Base-by-base conservation (phyloP, 1,140 invertebrate species). In the Drosophila rufa region DNA sequence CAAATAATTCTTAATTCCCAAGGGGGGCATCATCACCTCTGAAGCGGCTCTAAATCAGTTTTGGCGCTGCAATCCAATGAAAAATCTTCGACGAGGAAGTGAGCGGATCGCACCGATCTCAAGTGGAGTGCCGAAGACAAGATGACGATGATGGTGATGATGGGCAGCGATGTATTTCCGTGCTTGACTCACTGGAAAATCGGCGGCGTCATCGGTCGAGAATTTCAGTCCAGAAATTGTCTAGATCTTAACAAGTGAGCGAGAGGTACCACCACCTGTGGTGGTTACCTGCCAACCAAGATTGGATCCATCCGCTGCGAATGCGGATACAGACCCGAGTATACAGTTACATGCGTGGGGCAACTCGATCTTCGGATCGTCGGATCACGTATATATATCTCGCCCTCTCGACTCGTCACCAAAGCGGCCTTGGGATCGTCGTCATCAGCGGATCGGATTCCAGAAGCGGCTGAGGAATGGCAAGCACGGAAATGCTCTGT, bases 281-380 rank as follows among this genome's bases (percentile, higher is more conserved):
- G 55, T 48, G 38, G 27, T 30, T 30, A 30, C n/a, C 43, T 38
- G 17, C 53, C 42, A 25, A 42, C 47, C 27, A 15, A 36, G 47
- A 45, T 67, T 43, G 66, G 38, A 42, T 55, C 62, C 30, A 8
- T 19, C 46, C 22, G 36, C 55, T 42, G 45, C 43, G 19, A 51
- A 73, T 73, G 69, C 68, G 56, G 48, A 76, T 76, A 51, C 74
- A 42, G 46, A 46, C 33, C 50, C 38, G 38, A 56, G 56, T 61
- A 40, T 66, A 60, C 50, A 61, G 74, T 78, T 69, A 69, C 74
- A 77, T 69, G 75, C 64, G 64, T 78, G 74, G 62, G 69, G 59
- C 42, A 67, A 55, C 47, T 38, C 30, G 33, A 43, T n/a, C 4
- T 12, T n/a, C 1, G 22, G 19, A 62, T 15, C 0, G 11, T 19